Base-by-base conservation (phyloP, 2,113 vertebrate species). In the Oreamnos americanus region DNA sequence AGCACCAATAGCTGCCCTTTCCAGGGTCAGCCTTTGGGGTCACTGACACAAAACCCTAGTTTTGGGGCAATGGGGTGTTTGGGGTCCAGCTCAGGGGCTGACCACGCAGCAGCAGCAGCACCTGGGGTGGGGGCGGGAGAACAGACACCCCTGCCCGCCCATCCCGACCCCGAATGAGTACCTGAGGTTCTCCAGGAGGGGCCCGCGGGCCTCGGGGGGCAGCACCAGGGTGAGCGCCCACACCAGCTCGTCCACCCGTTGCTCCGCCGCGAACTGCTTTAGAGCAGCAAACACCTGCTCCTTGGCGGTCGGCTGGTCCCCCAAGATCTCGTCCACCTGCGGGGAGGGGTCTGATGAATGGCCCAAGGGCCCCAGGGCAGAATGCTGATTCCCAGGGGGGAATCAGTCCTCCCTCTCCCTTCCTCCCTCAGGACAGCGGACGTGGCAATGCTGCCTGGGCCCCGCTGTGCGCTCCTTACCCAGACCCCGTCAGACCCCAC, bases 121-220 rank as follows among this genome's bases (percentile, higher is more conserved):
- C 13, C 62, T 12, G 78, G 57, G 45, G 30, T 36, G 47, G 11
- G 25, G 6, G 14, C 21, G 16, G 78, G 58, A 47, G 19, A 33
- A 16, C 6, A 12, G 67, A 36, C 47, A 28, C 19, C 60, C 19
- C 23, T 30, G 43, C 36, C 47, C 14, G 30, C 62, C 78, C 87
- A 39, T 36, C 51, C 36, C 6, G 1, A 14, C 33, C 47, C 43
- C 7, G 15, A 17, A 4, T 0, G 6, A 26, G 26, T 99, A 99
- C 99, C 99, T 99, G 99, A 99, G 99, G 98, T 97, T 99, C 98
- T 99, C 99, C 87, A 99, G 98, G 57, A 99, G 99, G 33, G 99
- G 99, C 21, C 98, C 99, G 10, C 99, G 99, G 85, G 99, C 99
- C 51, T 99, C 99, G 0, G 98, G 99, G 92, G 98, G 99, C 93